Percentiles rank a stretch among this genome's conserved stretches.
Evolutionary conservation across 1,140 invertebrate genomes (phyloP).

Genomic region (Hylyphantes graminicola): DNA sequence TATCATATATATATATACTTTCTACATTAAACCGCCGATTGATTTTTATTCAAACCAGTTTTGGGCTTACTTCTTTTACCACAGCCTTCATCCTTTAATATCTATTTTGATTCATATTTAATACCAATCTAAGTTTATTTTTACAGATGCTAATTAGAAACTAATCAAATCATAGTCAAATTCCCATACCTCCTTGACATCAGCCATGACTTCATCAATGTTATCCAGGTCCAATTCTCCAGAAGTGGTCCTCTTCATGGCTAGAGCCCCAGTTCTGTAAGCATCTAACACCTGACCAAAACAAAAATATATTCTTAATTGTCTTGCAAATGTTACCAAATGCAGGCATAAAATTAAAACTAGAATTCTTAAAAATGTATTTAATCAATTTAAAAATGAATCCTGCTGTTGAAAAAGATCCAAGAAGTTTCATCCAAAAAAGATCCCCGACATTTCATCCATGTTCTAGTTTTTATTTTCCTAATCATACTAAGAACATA

Average conservation of each 20-base stretch:
- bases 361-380: not conserved
- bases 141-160: not conserved
- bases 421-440: too few relatives aligned
- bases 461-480: too few relatives aligned
- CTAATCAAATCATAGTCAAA: not conserved
- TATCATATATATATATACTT: too few relatives aligned
- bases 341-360: not conserved
- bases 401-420: too few relatives aligned
- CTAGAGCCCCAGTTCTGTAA: slow-evolving; percentile 28
- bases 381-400: not conserved
- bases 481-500: too few relatives aligned
- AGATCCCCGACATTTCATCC: too few relatives aligned
- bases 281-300: slow-evolving; percentile 31
- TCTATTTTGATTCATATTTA: not conserved
- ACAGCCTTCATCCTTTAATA: too few relatives aligned
- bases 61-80: too few relatives aligned
- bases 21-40: too few relatives aligned
- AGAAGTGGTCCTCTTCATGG: slow-evolving; percentile 26
- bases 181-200: slow-evolving; percentile 39
- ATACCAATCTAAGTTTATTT: not conserved
- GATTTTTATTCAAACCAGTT: too few relatives aligned
- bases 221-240: slow-evolving; percentile 34
- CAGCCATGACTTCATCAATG: slow-evolving; percentile 45
- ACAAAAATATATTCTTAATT: not conserved
- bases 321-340: not conserved